Conservation (phyloP, 2,113 vertebrate genomes). For the Enhydra lutris region DNA sequence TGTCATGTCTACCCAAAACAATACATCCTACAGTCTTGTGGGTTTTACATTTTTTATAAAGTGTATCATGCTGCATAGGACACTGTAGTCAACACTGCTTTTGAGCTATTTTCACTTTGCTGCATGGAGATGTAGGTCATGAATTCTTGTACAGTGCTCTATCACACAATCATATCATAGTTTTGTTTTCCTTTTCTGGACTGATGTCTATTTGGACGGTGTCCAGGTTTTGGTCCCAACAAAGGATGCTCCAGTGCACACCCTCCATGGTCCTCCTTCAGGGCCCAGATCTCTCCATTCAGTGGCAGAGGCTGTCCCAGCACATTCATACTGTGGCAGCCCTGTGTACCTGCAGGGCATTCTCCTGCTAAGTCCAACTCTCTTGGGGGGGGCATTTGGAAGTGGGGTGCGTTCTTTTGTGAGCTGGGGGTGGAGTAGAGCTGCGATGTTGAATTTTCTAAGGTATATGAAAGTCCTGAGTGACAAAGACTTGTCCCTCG, state of each 20-base stretch:
- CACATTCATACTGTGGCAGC: rapidly evolving
- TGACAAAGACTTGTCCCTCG: background rate
- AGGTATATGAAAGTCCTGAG: background rate
- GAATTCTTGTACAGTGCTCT: background rate
- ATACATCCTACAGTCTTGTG: background rate
- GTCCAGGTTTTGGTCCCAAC: background rate
- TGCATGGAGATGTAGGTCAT: background rate
- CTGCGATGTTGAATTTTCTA: background rate
- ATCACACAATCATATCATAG: background rate
- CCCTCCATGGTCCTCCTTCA: rapidly evolving
- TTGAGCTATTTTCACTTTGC: background rate
- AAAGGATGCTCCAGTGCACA: background rate
- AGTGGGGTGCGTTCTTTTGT: background rate
- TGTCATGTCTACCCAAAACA: background rate
- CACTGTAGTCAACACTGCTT: background rate
- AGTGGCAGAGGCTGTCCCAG: rapidly evolving
- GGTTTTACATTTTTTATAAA: background rate
- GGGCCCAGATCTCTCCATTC: too few species aligned
- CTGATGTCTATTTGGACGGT: background rate
- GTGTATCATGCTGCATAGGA: background rate
- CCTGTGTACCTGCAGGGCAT: background rate
- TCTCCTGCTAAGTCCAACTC: background rate
- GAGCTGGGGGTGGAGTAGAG: background rate
- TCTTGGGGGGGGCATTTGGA: too few species aligned
- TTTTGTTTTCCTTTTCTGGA: background rate